Evolutionary conservation across 2,113 vertebrate genomes (phyloP), one percentile per base, ranked within the genome.

Genomic region (Morone saxatilis): DNA sequence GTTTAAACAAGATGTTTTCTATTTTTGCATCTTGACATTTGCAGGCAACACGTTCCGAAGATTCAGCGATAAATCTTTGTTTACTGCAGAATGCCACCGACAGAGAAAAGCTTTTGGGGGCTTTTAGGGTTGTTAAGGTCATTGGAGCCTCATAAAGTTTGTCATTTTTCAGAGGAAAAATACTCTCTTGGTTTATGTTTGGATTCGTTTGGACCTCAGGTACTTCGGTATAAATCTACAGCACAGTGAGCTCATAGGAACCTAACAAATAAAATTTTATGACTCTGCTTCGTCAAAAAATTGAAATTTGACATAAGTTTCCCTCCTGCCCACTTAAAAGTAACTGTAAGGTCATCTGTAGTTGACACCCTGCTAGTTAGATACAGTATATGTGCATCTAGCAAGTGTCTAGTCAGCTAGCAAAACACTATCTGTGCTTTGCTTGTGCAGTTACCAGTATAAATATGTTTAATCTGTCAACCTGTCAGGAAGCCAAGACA

Each of bases 11-110:
- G 25, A 19, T 59, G 48, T 36, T 54, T 5, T 65, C 31, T 43
- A 0, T 36, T 47, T 69, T 74, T 61, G 59, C 31, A 43, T 74
- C 36, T 38, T 73, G 76, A 47, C 75, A 50, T 86, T 71, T 70
- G 45, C 31, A n/a, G 36, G 17, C 11, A 71, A 41, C 61, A 51
- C 53, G 11, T 61, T 70, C 36, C 36, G 25, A 59, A 54, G 65
- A 54, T 48, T 31, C 45, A 14, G 62, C 4, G 1, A 50, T 78
- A 78, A 76, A 81, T 81, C 54, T 81, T 62, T 78, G 71, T 78
- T 88, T 82, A 72, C 48, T 61, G 51, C 73, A 59, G 50, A 86
- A 78, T 57, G 43, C 22, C 22, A 9, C 59, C 38, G 81, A 83
- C 60, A 45, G 31, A 67, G 53, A 70, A 76, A 40, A 66, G 61